Conservation (phyloP, 2,113 vertebrate species). For the Mohoua ochrocephala region DNA sequence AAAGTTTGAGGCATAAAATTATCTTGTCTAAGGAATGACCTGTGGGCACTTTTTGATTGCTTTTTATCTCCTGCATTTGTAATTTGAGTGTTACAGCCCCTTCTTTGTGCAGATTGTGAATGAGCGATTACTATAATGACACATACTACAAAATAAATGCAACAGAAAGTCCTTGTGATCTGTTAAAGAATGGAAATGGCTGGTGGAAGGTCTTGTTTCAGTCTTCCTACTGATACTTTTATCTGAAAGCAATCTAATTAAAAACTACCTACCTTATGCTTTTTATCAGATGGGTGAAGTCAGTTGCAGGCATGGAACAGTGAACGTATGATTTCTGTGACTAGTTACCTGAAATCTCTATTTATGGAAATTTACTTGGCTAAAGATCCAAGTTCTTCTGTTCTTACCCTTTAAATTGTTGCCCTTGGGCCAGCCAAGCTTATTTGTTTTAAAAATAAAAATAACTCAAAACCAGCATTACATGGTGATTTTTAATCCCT, state of each 20-base stretch:
- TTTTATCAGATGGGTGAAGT: not conserved
- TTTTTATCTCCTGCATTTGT: not conserved
- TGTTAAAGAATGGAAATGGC: not conserved
- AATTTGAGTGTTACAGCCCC: not conserved
- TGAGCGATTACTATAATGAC: not conserved
- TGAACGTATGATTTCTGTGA: not conserved
- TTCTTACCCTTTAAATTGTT: not conserved
- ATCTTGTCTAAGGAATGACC: not conserved
- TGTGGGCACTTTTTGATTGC: not conserved
- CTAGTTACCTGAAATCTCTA: not conserved
- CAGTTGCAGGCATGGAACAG: not conserved
- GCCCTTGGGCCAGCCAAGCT: not conserved
- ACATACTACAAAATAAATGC: not conserved
- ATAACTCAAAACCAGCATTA: not conserved
- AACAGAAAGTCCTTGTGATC: not conserved
- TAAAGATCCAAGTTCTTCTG: not conserved
- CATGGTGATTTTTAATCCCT: not conserved
- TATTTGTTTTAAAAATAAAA: not conserved
- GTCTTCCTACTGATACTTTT: not conserved
- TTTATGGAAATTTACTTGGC: not conserved
- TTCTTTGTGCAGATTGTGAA: not conserved
- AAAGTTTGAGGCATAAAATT: not conserved
- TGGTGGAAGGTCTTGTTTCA: not conserved
- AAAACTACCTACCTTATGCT: not conserved
- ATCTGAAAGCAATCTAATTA: not conserved